Conservation (phyloP, 2,797 vertebrate species). For the Coregonus sp. region DNA sequence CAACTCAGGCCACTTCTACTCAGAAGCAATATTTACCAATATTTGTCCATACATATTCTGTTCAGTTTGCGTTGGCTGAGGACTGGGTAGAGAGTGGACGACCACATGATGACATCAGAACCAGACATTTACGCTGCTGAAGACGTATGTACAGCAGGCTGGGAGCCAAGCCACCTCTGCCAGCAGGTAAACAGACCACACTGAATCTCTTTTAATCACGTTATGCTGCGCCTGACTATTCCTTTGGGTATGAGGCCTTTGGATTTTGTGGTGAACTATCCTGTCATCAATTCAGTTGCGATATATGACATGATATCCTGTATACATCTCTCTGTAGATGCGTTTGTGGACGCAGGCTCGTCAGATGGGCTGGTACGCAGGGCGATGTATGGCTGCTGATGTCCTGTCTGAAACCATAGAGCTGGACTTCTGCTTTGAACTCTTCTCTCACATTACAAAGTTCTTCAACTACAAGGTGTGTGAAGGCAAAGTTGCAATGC, state of each 20-base stretch:
- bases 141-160: conserved; percentile 87
- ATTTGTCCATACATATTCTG: neutral
- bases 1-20: neutral
- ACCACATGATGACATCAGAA: conserved; percentile 87
- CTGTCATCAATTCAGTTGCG: neutral
- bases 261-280: neutral
- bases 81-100: conserved; percentile 86
- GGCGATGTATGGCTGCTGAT: conserved; percentile 85
- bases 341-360: conserved; percentile 95
- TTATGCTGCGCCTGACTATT: neutral
- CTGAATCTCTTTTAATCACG: neutral
- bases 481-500: neutral
- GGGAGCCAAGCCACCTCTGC: conserved; percentile 87
- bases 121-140: conserved; percentile 88
- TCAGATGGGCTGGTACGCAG: conserved; percentile 95
- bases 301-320: neutral
- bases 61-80: conserved; percentile 82
- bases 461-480: conserved; percentile 97
- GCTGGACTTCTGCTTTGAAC: conserved; percentile 95
- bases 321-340: conserved; percentile 78
- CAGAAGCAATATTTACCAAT: neutral
- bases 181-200: conserved; percentile 82
- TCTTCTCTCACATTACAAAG: conserved; percentile 93
- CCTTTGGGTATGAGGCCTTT: too few relatives aligned
- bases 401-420: conserved; percentile 75